Evolutionary conservation across 2,888 invertebrate species (phyloP).

Genomic region (Parnassius apollo): DNA sequence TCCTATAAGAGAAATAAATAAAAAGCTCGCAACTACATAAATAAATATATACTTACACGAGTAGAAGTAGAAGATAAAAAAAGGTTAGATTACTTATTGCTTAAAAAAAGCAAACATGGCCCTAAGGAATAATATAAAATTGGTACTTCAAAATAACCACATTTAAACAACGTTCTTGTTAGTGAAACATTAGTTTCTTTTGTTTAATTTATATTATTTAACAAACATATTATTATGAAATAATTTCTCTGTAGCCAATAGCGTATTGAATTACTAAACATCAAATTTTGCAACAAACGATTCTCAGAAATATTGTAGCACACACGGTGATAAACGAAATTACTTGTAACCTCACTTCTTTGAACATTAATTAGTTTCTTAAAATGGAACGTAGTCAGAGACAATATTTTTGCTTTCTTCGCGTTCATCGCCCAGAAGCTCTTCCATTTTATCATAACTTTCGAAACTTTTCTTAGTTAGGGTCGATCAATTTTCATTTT

Average conservation of each 20-base stretch:
- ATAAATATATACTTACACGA: too few relatives aligned
- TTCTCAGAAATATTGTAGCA: not conserved
- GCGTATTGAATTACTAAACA: not conserved
- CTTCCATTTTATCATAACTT: constrained; percentile 71
- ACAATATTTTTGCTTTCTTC: constrained; percentile 54
- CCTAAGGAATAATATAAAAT: too few relatives aligned
- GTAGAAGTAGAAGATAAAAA: too few relatives aligned
- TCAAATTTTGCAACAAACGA: not conserved
- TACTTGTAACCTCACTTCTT: constrained; percentile 62
- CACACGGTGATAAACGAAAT: constrained; percentile 54
- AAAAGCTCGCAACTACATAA: too few relatives aligned
- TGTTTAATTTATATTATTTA: too few relatives aligned
- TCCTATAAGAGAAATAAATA: too few relatives aligned
- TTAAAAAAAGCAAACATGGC: too few relatives aligned
- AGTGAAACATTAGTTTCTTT: too few relatives aligned
- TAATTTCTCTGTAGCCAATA: not conserved
- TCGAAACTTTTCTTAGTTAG: constrained; percentile 75
- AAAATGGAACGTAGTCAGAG: constrained; percentile 49
- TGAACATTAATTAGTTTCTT: constrained; percentile 63
- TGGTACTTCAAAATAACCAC: too few relatives aligned
- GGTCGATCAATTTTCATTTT: constrained; percentile 77
- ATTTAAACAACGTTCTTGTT: too few relatives aligned
- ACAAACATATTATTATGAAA: not conserved
- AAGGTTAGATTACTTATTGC: too few relatives aligned
- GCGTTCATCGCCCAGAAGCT: constrained; percentile 50